These are phyloP conservation scores for Gambelia wislizenii DNA, from an alignment of 2,797 vertebrate species.

Conservation along the genomic window DNA sequence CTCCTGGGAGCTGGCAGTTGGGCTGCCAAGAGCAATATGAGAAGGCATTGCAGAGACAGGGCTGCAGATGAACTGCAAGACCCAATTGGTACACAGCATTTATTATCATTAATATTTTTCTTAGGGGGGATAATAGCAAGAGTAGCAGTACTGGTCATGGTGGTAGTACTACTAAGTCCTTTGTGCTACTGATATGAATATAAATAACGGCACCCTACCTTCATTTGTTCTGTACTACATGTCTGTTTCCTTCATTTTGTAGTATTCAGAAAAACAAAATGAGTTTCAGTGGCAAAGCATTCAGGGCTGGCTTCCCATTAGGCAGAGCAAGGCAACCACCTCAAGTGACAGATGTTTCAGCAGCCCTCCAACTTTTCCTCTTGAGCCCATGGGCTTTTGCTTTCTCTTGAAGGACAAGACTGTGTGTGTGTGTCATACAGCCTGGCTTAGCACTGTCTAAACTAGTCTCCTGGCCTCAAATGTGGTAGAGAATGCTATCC, in stretches of 20 bases:
- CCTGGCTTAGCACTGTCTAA: too few relatives aligned
- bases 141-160: neutral
- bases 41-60: conserved; percentile 46
- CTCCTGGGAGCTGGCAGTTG: conserved; percentile 47
- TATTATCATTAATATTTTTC: too few relatives aligned
- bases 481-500: too few relatives aligned
- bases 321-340: too few relatives aligned
- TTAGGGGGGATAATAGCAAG: neutral
- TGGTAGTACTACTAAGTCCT: neutral
- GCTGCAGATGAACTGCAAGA: conserved; percentile 17
- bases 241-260: conserved; percentile 1
- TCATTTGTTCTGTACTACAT: neutral
- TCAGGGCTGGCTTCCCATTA: neutral
- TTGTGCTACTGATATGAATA: neutral
- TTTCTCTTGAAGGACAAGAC: too few relatives aligned
- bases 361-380: neutral
- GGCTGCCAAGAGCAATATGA: conserved; percentile 42
- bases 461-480: too few relatives aligned
- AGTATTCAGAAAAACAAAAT: neutral
- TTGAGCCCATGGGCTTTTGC: too few relatives aligned
- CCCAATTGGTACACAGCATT: neutral
- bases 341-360: neutral
- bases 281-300: neutral
- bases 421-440: too few relatives aligned
- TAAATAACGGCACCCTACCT: neutral